Conservation (phyloP, 1,140 invertebrate species). For the Ceratina australensis region DNA sequence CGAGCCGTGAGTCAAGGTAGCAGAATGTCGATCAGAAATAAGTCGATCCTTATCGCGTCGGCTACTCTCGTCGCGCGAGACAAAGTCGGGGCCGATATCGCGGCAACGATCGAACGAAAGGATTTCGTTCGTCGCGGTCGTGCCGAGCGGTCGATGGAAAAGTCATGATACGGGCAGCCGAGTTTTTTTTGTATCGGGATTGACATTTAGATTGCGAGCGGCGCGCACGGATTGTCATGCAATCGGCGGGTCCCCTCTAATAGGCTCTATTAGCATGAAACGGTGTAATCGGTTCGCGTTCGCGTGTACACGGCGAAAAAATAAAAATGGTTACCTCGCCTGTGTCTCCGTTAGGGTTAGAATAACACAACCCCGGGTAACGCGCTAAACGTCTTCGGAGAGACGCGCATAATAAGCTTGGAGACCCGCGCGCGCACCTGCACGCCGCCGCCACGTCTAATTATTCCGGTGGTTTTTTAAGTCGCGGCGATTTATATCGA, state of each 20-base stretch:
- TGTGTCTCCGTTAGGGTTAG: slow-evolving; percentile 41
- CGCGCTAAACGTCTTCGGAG: slow-evolving; percentile 43
- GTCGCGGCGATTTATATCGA: slow-evolving; percentile 63
- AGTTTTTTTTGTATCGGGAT: slow-evolving; percentile 25
- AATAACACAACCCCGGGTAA: slow-evolving; percentile 28
- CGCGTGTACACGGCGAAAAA: slow-evolving; percentile 23
- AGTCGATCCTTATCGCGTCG: not conserved
- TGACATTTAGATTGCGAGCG: slow-evolving; percentile 37
- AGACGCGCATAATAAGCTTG: slow-evolving; percentile 51
- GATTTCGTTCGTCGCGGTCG: not conserved
- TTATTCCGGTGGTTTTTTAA: slow-evolving; percentile 61
- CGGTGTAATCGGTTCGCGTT: slow-evolving; percentile 39
- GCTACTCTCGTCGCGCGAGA: not conserved
- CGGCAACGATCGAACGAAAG: slow-evolving; percentile 5
- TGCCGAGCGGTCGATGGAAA: slow-evolving; percentile 5
- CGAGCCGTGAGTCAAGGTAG: not conserved
- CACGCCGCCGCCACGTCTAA: slow-evolving; percentile 42
- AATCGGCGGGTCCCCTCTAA: slow-evolving; percentile 35
- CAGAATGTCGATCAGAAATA: not conserved
- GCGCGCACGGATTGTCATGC: slow-evolving; percentile 9
- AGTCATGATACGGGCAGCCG: not conserved
- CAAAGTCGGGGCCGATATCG: not conserved
- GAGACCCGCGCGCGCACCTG: slow-evolving; percentile 33
- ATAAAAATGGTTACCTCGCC: not conserved
- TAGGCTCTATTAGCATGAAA: slow-evolving; percentile 50